Base-by-base conservation (phyloP, 2,113 vertebrate species). In the Zeus faber region DNA sequence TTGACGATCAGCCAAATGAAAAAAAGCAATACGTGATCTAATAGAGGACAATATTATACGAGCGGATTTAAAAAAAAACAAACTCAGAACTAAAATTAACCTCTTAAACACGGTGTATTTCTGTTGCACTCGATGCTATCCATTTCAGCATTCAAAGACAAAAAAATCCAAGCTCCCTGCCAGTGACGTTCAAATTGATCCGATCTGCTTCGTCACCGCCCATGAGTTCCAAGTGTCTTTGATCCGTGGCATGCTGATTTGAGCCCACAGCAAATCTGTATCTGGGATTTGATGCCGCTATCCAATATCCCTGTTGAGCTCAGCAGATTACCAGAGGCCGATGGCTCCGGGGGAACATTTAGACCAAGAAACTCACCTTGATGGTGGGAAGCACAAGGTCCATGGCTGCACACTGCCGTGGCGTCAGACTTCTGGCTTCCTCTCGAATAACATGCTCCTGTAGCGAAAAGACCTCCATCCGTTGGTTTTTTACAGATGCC, bases 391-490 rank as follows among this genome's bases (percentile, higher is more conserved):
- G 87, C 33, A 94, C 94, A 9, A 91, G 91, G 37, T 99, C 97
- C 96, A 99, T 93, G 59, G 94, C 66, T 4, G 94, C 91, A 61
- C 95, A 98, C 61, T 99, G 96, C 72, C 94, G 85, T 54, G 92
- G 90, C 0, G 88, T 93, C 82, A 99, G 88, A 78, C 95, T 96
- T 52, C 88, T 91, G 69, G 93, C 86, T 65, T 98, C 95, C 57
- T 99, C 97, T 58, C 95, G 89, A 58, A 86, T 96, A 43, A 98
- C 92, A 3, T 98, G 97, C 20, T 99, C 96, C 95, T 98, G 73
- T 56, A 65, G 63, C 35, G 1, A 31, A 11, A 31, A 2, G 6
- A 31, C 29, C 11, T 31, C 11, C 2, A 8, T 8, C 6, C 29
- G 11, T 31, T 31, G 11, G 29, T 11, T 31, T 6, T 6, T 11